Evolutionary conservation across 2,888 invertebrate species (phyloP), one percentile per base, ranked within the genome.

Genomic region (Cheilosia vulpina): DNA sequence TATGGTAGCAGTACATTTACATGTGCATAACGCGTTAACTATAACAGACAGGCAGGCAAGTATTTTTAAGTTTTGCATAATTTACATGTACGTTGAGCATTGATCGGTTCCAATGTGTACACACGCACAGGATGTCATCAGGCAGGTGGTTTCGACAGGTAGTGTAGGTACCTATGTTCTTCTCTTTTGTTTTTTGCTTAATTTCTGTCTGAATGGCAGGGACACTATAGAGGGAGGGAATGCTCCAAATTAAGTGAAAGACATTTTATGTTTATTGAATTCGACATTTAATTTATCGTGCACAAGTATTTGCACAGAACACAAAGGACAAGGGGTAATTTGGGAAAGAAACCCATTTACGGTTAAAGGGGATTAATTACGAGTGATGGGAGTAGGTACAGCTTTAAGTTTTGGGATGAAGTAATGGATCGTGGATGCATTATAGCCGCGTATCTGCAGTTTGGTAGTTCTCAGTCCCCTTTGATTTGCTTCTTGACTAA

Each of bases 1-100:
- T 50, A 21, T 13, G 9, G 11, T 19, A 19, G 50, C 52, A 62
- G 34, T 41, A 9, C 17, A n/a, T 66, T 60, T 62, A 60, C 65
- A 71, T 78, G 82, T 72, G 60, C 55, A 21, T 7, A 60, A 24
- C 62, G 57, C 78, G 83, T 83, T 83, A 83, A 83, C 78, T 78
- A 31, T 9, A 78, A 73, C 83, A 72, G 78, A 73, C 83, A 83
- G 68, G 24, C 62, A 78, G 78, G 68, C 57, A 81, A 62, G 80
- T 83, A 72, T 78, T 78, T 83, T 83, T 83, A 83, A 83, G 83
- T 83, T 83, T 78, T 83, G 78, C 83, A 83, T 83, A 83, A 83
- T 83, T 78, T 83, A 83, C 78, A 83, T 78, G 83, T 63, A 78
- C 78, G 55, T 34, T 83, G 60, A 83, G 83, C 83, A 83, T 78